Base-by-base conservation (phyloP, 2,797 vertebrate species). In the Acrossocheilus wenchowensis region DNA sequence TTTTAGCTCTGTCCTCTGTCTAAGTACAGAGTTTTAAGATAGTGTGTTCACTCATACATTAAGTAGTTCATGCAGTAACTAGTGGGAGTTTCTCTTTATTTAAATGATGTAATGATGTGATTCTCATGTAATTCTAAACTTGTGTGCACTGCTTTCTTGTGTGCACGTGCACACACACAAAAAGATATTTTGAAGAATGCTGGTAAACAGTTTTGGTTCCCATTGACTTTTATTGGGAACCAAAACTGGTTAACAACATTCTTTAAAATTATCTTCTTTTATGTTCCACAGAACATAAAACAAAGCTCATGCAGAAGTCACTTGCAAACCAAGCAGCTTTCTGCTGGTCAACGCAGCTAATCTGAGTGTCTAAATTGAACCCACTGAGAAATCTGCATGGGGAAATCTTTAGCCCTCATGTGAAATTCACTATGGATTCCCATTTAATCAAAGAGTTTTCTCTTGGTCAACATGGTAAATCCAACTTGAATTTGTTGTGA, bases 1-100 rank as follows among this genome's bases (percentile, higher is more conserved):
- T 84, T 89, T 81, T 83, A 82, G 87, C 84, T 82, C 89, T 74
- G 90, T 86, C 73, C 74, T 87, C 66, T 10, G 2, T 26, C 26
- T 41, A 81, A 45, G 5, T 68, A 39, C 30, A 39, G 78, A 43
- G 48, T 57, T 84, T 72, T 86, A 52, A 82, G 54, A 81, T 74
- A 79, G 86, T 89, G 82, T 68, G 48, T 78, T 69, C 11, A 0
- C 57, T 62, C 10, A 48, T 48, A 41, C 78, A 62, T 62, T 26
- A 62, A 26, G 60, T 62, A 26, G n/a, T 62, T 62, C n/a, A 62
- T 14, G n/a, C 60, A 15, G 48, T 60, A 57, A 69, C 50, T 74
- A 45, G 17, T 60, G n/a, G 71, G n/a, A 45, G 36, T 62, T 62
- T 73, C 1, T 45, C 34, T 48, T 43, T 83, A n/a, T 74, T 36